Conservation (phyloP, 2,113 vertebrate species). For the Colistium nudipinnis region DNA sequence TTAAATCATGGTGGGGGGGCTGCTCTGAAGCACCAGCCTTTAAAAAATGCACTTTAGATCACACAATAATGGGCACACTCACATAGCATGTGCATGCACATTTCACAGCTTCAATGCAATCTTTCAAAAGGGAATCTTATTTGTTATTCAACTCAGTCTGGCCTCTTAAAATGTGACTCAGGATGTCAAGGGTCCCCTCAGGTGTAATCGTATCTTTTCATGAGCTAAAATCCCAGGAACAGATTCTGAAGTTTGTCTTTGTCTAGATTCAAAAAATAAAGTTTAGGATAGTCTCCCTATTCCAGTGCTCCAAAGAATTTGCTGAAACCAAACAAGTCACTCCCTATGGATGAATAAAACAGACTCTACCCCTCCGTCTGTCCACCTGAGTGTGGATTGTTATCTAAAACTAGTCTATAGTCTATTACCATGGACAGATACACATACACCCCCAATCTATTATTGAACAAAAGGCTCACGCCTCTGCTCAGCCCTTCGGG, state of each 20-base stretch:
- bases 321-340: conserved; percentile 50
- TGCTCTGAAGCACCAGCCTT: conserved; percentile 55
- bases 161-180: conserved; percentile 41
- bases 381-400: conserved; percentile 76
- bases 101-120: conserved; percentile 33
- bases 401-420: conserved; percentile 78
- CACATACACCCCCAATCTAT: conserved; percentile 80
- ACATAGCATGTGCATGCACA: conserved; percentile 7
- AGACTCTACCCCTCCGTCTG: conserved; percentile 53
- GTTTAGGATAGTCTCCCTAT: conserved; percentile 36
- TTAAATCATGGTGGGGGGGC: conserved; percentile 53
- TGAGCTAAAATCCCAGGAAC: conserved; percentile 34
- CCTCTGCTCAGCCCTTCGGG: conserved; percentile 78
- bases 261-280: conserved; percentile 45
- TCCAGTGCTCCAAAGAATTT: conserved; percentile 38
- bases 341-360: conserved; percentile 53
- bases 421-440: conserved; percentile 80
- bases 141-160: conserved; percentile 38
- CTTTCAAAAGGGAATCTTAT: conserved; percentile 19
- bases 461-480: conserved; percentile 81
- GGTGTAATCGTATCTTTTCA: conserved; percentile 48
- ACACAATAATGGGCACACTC: conserved; percentile 15
- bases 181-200: conserved; percentile 33
- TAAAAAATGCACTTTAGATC: conserved; percentile 64
- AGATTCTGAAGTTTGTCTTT: conserved; percentile 45